Evolutionary conservation across 2,113 vertebrate genomes (phyloP), one percentile per base, ranked within the genome.

Genomic region (Coracopsis vasa): DNA sequence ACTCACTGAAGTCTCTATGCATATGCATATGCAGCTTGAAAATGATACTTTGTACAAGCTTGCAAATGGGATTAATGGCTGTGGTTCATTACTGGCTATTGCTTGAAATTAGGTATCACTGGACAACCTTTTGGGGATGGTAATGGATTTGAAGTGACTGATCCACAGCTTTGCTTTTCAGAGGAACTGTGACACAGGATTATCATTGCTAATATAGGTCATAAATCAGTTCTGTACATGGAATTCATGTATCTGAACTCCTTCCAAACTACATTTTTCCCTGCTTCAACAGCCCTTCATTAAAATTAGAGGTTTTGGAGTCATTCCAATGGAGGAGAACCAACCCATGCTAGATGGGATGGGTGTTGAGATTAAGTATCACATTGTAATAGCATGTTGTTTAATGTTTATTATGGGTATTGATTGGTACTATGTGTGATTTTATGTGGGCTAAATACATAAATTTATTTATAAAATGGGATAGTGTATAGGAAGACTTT

Each of bases 191-290:
- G 93, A 79, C 65, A 84, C 42, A 44, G 92, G 50, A 86, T 96
- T 95, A 93, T 93, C 12, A 4, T 67, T 61, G 72, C 80, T 96
- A 96, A 84, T 90, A 67, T 80, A 70, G 88, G 77, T 86, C 60
- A 67, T 96, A 90, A 96, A 93, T 96, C 79, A 79, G 47, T 62
- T 85, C 81, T 66, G 58, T 90, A 67, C 33, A 35, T 83, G 90
- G 64, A 82, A 92, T 90, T 95, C 85, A 78, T 78, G 56, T 37
- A 54, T 86, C 85, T 94, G 92, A 94, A 86, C 64, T 90, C 72
- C 42, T 97, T 96, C 94, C 93, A 96, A 92, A 83, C 88, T 53
- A 31, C 53, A 58, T 93, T 90, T 96, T 88, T 39, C 74, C 67
- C 45, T 62, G 69, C 79, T 92, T 91, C 61, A 94, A 78, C 79